phyloP scores from a whole-genome alignment of 1,140 invertebrate genomes.

The Rhysida immarginata region DNA sequence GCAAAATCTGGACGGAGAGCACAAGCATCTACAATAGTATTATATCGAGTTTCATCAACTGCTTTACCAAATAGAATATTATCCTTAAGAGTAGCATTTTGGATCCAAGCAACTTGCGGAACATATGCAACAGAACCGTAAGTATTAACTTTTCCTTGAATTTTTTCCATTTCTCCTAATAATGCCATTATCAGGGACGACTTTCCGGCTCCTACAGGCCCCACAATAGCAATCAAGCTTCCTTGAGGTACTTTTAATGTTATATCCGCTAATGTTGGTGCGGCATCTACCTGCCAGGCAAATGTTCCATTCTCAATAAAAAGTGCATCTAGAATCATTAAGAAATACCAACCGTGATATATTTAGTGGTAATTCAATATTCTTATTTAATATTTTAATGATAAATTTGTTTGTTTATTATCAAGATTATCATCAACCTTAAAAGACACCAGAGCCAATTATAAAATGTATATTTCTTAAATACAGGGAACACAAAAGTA shows the following conservation, averaged over 20 bases:
- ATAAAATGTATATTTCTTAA: too few relatives aligned
- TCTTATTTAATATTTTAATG: too few relatives aligned
- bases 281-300: slow-evolving; percentile 7
- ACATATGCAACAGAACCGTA: slow-evolving; percentile 33
- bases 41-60: slow-evolving; percentile 54
- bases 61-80: slow-evolving; percentile 68
- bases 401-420: too few relatives aligned
- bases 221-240: slow-evolving; percentile 26
- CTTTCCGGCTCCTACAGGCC: slow-evolving; percentile 33
- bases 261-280: slow-evolving; percentile 8
- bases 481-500: too few relatives aligned
- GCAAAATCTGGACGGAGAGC: slow-evolving; percentile 69
- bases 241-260: slow-evolving; percentile 12
- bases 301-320: too few relatives aligned
- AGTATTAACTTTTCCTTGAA: not conserved
- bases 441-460: too few relatives aligned
- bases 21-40: slow-evolving; percentile 65
- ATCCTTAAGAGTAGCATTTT: slow-evolving; percentile 53
- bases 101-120: slow-evolving; percentile 38
- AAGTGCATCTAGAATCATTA: too few relatives aligned
- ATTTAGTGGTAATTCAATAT: too few relatives aligned
- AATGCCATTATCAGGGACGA: slow-evolving; percentile 31
- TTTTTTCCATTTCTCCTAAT: slow-evolving; percentile 29
- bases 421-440: too few relatives aligned
- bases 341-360: too few relatives aligned